Base-by-base conservation (phyloP, 1,140 invertebrate genomes). In the Lasaia peninsularis region DNA sequence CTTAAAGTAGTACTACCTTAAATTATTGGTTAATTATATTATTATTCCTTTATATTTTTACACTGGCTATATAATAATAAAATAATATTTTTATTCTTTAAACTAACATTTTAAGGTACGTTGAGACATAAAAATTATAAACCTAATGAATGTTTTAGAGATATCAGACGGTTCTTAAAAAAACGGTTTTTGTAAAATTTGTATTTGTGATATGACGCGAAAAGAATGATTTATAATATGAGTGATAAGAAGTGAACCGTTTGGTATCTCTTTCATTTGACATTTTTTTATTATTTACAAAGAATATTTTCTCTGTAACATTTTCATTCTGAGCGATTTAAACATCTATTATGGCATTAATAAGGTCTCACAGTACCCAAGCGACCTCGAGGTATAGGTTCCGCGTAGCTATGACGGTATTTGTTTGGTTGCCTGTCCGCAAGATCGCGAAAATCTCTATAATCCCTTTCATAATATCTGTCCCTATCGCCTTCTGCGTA, bases 361-460 rank as follows among this genome's bases (percentile, higher is more conserved):
- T 89, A 90, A 33, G 89, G 87, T 61, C 87, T 73, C 28, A 90
- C 86, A 49, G 88, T 87, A 0, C 86, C 86, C 5, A 90, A 75
- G 31, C 88, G 80, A n/a, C 83, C 87, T 21, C 89, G 65, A 0
- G 84, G 81, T 51, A 90, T 83, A 10, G 89, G 89, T 54, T 90
- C 88, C 28, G 89, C 89, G 56, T 90, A 90, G 58, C 89, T 90
- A 66, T 90, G 89, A 11, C 88, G 76, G 65, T 85, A 87, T 56
- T 90, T 89, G 4, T 78, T 73, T 63, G 75, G 85, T 56, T 85
- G 84, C 33, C 86, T 61, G 8, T 90, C 86, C 2, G 86, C 76
- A 5, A 88, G 71, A 28, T 88, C 86, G 34, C 80, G 76, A 71
- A 77, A 86, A 16, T 88, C 83, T 55, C 81, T 65, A 62, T 80